These are phyloP conservation scores for Poecilus cupreus DNA, from an alignment of 2,888 invertebrate species.

Conservation along the genomic window DNA sequence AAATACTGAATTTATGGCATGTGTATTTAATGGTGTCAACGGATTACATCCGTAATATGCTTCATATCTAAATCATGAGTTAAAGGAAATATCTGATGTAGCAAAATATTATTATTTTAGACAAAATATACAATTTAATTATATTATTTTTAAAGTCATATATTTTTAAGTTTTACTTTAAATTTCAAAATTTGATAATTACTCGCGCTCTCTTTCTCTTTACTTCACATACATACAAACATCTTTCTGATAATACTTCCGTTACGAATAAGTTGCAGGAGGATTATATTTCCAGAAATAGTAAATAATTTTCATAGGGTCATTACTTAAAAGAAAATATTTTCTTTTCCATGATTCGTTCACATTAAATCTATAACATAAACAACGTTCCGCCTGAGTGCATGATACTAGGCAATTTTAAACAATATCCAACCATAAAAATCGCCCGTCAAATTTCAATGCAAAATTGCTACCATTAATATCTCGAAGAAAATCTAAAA, in stretches of 20 bases:
- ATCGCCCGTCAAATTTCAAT: background rate
- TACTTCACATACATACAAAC: no score
- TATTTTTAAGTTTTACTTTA: no score
- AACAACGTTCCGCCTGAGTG: background rate
- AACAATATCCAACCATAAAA: constrained; percentile 3
- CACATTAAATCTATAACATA: background rate
- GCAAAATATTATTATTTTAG: no score
- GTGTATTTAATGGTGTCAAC: constrained; percentile 8
- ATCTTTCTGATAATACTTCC: no score
- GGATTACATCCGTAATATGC: background rate
- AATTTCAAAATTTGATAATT: no score
- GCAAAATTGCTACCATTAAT: constrained; percentile 48
- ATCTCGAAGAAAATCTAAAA: constrained; percentile 27
- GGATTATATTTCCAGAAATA: no score
- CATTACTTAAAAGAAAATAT: background rate
- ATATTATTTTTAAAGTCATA: no score
- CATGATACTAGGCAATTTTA: background rate
- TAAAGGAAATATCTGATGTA: background rate
- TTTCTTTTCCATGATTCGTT: background rate
- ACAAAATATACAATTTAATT: no score
- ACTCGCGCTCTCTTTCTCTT: no score
- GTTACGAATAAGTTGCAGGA: no score
- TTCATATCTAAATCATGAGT: background rate
- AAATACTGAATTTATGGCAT: constrained; percentile 13
- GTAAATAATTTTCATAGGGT: background rate